Evolutionary conservation across 2,797 vertebrate genomes (phyloP).

Genomic region (Clarias pachynema): DNA sequence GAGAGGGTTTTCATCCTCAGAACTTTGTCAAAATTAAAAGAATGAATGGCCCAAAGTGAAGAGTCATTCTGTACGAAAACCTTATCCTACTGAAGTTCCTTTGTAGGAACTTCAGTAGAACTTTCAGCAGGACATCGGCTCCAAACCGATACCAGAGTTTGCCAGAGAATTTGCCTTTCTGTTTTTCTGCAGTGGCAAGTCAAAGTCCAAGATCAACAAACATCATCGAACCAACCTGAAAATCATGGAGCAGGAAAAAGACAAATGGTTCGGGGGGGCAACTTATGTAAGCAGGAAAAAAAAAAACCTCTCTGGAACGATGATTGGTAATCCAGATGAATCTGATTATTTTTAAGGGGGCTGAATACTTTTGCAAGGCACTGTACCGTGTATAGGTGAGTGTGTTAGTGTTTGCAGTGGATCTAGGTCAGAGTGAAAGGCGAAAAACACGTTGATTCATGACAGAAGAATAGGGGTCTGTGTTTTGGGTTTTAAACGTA

Average conservation of each 20-base stretch:
- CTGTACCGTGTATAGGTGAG: constrained; percentile 3
- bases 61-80: neutral
- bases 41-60: neutral
- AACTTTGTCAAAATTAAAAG: neutral
- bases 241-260: no score
- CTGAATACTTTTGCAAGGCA: constrained; percentile 3
- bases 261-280: no score
- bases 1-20: neutral
- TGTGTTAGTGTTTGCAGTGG: constrained; percentile 1
- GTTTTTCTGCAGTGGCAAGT: neutral
- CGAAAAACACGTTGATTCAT: neutral
- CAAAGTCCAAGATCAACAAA: neutral
- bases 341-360: neutral
- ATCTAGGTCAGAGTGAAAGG: constrained; percentile 44
- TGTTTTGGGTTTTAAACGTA: neutral
- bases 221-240: no score
- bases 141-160: neutral
- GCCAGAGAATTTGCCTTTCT: no score
- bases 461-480: neutral
- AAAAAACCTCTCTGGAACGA: neutral
- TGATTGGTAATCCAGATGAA: neutral
- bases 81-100: neutral
- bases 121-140: neutral
- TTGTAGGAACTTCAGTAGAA: neutral
- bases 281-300: no score